Evolutionary conservation across 2,888 invertebrate species (phyloP), one percentile per base, ranked within the genome.

Genomic region (Chrysina gloriosa): DNA sequence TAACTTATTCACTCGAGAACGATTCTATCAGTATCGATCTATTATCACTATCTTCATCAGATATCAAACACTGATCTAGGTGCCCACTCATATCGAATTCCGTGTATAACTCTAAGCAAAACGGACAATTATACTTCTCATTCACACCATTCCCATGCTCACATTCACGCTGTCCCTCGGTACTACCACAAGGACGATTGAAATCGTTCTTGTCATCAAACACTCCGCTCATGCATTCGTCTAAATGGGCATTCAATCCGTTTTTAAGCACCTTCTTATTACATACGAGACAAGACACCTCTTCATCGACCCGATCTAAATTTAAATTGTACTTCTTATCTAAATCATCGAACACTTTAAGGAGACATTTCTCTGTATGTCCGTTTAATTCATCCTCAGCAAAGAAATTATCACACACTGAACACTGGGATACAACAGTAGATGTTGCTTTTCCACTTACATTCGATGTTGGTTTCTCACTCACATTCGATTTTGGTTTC

Each of bases 41-140:
- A 61, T 72, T 58, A 56, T 52, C 19, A 69, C 25, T 63, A 42
- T 64, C 52, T 66, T 74, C 71, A 63, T 65, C 69, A 45, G 21
- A 70, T 52, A 72, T 72, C 42, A 81, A 74, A 74, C 87, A 87
- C 2, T 69, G 50, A 79, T 89, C 87, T 63, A 90, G 85, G 82
- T 90, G 90, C 1, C 76, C 72, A 76, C 87, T 88, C 88, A 90
- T 90, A 23, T 84, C 80, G 23, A 70, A 74, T 73, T 85, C 83
- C 72, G 84, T 82, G 39, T 89, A 75, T 79, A 88, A 82, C 70
- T 83, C 71, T 75, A 87, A 83, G 74, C 90, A 90, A 76, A 88
- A 85, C 0, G 90, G 90, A 74, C 90, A 90, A 73, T 87, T 87
- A 45, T 84, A 77, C 0, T 79, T 81, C 14, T 72, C 79, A 21